Evolutionary conservation across 1,140 invertebrate genomes (phyloP).

Genomic region (Drosophila miranda): DNA sequence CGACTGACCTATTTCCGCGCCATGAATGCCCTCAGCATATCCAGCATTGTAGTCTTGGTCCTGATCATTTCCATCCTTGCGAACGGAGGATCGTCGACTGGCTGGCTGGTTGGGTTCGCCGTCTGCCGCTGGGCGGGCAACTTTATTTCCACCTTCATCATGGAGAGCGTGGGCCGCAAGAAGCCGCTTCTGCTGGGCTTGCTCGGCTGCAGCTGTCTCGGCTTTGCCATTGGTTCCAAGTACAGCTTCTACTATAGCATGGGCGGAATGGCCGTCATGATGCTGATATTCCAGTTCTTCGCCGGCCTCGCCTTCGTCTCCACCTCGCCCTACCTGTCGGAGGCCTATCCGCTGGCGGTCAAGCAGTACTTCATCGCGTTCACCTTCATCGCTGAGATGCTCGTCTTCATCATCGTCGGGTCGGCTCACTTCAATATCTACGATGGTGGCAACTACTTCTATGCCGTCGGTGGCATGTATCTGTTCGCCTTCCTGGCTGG

Average conservation of each 20-base stretch:
- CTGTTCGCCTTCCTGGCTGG: conserved; percentile 35
- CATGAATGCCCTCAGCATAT: conserved; percentile 56
- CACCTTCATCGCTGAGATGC: conserved; percentile 56
- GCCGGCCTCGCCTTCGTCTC: conserved; percentile 45
- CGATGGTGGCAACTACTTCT: conserved; percentile 41
- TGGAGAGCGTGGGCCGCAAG: conserved; percentile 53
- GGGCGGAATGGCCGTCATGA: neutral
- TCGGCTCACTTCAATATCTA: neutral
- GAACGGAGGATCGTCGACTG: fast-evolving
- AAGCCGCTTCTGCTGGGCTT: conserved; percentile 41
- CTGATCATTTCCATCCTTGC: neutral
- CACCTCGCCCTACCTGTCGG: conserved; percentile 48
- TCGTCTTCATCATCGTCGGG: conserved; percentile 47
- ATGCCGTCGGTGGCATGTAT: conserved; percentile 42
- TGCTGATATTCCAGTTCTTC: conserved; percentile 42
- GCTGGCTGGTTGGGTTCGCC: conserved; percentile 37
- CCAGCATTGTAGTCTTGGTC: neutral
- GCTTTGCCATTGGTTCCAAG: conserved; percentile 35
- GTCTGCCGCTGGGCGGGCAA: conserved; percentile 23
- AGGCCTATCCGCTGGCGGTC: conserved; percentile 57
- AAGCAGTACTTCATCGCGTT: conserved; percentile 56
- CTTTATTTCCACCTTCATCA: conserved; percentile 10
- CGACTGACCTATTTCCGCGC: conserved; percentile 34
- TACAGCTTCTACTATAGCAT: neutral
- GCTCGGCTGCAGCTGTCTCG: conserved; percentile 19